A percentile compares a stretch with the other conserved stretches of the same genome.
These are phyloP conservation scores for Bombyx huttoni DNA, from an alignment of 2,888 invertebrate species.

Conservation along the genomic window DNA sequence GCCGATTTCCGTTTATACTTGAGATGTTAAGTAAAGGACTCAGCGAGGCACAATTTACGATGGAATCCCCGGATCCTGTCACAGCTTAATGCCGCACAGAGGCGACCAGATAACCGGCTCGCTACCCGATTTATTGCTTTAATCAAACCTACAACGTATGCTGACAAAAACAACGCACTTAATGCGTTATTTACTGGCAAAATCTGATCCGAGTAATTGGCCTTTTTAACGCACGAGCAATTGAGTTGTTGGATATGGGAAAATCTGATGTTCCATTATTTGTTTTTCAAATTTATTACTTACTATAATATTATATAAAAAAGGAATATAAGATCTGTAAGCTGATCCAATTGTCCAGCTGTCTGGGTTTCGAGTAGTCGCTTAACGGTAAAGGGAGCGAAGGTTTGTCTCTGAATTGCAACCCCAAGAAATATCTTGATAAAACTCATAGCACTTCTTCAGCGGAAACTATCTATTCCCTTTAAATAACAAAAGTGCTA, in stretches of 20 bases:
- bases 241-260: neutral
- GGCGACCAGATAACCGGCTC: conserved; percentile 44
- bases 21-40: conserved; percentile 23
- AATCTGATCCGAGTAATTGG: conserved; percentile 1
- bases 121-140: conserved; percentile 54
- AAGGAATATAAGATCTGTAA: no score
- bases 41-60: conserved; percentile 51
- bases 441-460: no score
- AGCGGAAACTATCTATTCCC: no score
- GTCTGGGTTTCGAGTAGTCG: no score
- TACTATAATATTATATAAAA: no score
- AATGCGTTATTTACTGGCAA: conserved; percentile 1
- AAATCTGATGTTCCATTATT: neutral
- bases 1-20: conserved; percentile 18
- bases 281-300: neutral
- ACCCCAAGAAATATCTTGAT: no score
- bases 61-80: conserved; percentile 39
- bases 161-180: conserved; percentile 47
- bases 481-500: no score
- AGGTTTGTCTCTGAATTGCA: no score
- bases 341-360: no score
- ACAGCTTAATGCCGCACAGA: conserved; percentile 44
- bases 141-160: conserved; percentile 54
- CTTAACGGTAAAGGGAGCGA: no score
- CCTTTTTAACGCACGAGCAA: conserved; percentile 1